Conservation (phyloP, 92 coral and sea anemone species). For the Heteractis magnifica region DNA sequence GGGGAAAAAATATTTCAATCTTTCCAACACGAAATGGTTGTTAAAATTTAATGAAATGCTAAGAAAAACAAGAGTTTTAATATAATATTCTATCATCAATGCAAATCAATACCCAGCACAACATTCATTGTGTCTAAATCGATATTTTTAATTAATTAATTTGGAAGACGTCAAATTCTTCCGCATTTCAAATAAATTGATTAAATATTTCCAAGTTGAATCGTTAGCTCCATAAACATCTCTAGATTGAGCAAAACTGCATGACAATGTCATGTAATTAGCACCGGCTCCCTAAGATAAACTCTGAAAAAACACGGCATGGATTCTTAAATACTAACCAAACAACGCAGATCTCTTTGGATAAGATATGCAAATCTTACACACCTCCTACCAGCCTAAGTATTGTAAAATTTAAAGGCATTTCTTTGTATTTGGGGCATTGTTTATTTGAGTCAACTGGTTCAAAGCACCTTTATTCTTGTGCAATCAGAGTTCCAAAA, state of each 20-base stretch:
- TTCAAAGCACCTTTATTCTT: background rate
- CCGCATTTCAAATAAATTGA: background rate
- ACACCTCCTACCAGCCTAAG: background rate
- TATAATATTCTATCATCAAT: no score
- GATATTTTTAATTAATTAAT: no score
- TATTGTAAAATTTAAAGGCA: slow-evolving; percentile 4
- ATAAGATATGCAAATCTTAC: background rate
- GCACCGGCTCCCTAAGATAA: slow-evolving; percentile 8
- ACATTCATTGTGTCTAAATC: no score
- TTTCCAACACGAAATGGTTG: no score
- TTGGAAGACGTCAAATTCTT: background rate
- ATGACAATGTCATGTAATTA: slow-evolving; percentile 5
- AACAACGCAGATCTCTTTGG: background rate
- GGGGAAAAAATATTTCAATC: no score
- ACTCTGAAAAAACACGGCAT: slow-evolving; percentile 1
- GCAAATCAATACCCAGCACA: no score
- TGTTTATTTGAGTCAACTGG: background rate
- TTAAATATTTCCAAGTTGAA: background rate
- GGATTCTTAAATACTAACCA: slow-evolving; percentile 1
- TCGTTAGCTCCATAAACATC: background rate
- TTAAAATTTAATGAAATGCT: no score
- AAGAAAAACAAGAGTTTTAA: no score
- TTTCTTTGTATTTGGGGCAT: background rate
- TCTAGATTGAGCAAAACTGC: background rate
- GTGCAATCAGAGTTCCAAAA: background rate